A percentile compares a stretch with the other conserved stretches of the same genome.
Conservation (phyloP, 2,888 invertebrate species). For the Oligia strigilis region DNA sequence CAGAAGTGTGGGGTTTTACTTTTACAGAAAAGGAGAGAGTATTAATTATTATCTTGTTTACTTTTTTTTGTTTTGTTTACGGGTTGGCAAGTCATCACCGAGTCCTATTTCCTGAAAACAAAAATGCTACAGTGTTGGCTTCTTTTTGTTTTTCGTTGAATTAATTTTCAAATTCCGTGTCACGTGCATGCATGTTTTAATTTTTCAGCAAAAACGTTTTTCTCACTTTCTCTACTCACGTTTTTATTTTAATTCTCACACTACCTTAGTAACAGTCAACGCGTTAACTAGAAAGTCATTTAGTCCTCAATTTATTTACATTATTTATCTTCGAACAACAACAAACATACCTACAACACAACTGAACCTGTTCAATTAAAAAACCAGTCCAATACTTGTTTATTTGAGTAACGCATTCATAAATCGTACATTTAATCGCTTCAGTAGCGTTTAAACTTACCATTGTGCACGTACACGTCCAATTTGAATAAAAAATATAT, state of each 20-base stretch:
- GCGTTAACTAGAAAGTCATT: constrained; percentile 29
- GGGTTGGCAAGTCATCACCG: background rate
- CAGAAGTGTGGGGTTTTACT: background rate
- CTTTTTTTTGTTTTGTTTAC: no score
- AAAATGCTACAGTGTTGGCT: background rate
- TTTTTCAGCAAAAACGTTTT: background rate
- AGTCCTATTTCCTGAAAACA: background rate
- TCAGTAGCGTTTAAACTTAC: constrained; percentile 72
- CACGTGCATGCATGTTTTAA: background rate
- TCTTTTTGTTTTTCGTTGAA: no score
- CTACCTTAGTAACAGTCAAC: constrained; percentile 18
- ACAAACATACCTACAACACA: constrained; percentile 45
- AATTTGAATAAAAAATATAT: constrained; percentile 72
- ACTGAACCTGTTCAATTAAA: constrained; percentile 63
- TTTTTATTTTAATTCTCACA: constrained; percentile 20
- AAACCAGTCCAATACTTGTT: constrained; percentile 62
- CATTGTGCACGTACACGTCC: constrained; percentile 64
- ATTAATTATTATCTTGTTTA: background rate
- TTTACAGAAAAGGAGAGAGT: background rate
- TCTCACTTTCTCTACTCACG: background rate
- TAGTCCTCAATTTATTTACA: constrained; percentile 52
- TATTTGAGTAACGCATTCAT: constrained; percentile 61
- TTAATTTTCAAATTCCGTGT: background rate
- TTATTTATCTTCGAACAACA: constrained; percentile 50
- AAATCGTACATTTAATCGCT: constrained; percentile 72